These are phyloP conservation scores for Rhineura floridana DNA, from an alignment of 2,113 vertebrate species.

Conservation along the genomic window DNA sequence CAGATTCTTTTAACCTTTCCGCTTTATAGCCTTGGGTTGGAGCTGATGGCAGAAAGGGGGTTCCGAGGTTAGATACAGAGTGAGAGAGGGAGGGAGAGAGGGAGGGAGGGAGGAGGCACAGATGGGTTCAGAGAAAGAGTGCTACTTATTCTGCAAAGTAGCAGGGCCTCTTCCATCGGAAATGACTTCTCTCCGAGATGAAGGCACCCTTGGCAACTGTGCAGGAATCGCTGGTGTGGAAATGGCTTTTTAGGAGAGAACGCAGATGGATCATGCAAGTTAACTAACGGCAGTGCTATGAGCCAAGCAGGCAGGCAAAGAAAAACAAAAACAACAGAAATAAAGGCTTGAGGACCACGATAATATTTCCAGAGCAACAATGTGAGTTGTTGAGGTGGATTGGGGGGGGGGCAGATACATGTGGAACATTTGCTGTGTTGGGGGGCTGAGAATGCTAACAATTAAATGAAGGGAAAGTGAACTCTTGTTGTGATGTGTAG, in stretches of 20 bases:
- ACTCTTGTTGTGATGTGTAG: background rate
- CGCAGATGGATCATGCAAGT: background rate
- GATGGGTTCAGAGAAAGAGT: background rate
- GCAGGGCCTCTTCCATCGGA: background rate
- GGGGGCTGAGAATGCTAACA: background rate
- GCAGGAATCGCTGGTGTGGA: background rate
- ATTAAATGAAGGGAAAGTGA: background rate
- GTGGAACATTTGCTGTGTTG: background rate
- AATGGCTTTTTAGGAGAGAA: background rate
- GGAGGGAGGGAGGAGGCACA: slow-evolving; percentile 28
- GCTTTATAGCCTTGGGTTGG: slow-evolving; percentile 40
- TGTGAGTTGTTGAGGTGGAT: background rate
- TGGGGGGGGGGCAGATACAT: background rate
- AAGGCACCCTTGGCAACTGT: slow-evolving; percentile 10
- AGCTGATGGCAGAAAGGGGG: slow-evolving; percentile 26
- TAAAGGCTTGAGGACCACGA: background rate
- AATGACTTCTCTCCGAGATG: background rate
- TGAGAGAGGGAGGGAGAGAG: background rate
- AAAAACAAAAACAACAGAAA: background rate
- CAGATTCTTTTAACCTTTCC: slow-evolving; percentile 43
- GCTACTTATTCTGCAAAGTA: background rate
- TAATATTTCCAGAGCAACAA: background rate
- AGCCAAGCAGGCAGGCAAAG: background rate
- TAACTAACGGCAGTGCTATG: background rate
- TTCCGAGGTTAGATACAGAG: slow-evolving; percentile 49